Base-by-base conservation (phyloP, 2,113 vertebrate genomes). In the Centropus bengalensis region DNA sequence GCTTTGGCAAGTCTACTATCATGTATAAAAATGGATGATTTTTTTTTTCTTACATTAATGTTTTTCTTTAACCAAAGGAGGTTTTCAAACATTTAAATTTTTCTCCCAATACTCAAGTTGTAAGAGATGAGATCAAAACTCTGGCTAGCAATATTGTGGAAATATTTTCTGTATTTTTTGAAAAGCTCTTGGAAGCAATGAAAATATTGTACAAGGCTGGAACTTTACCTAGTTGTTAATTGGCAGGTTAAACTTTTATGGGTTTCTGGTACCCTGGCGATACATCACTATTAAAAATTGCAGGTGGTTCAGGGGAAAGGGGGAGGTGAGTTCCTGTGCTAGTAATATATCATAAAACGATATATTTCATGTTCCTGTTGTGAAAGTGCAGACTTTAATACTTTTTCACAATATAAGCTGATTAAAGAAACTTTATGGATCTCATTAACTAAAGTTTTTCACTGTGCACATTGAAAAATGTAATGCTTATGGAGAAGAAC, bases 241-340 rank as follows among this genome's bases (percentile, higher is more conserved):
- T 98, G 97, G 97, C 97, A 97, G 97, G 97, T 98, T 98, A 98
- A 98, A 97, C 91, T 98, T 98, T 98, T 98, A 98, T 97, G 95
- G 94, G 97, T 98, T 98, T 98, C 98, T 98, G 97, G 98, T 98
- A 98, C 97, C 98, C 98, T 98, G 97, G 98, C 3, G 93, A 97
- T 98, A 98, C 96, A 97, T 93, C 97, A 97, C 97, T 98, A 98
- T 98, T 98, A 98, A 98, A 98, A 98, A 97, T 98, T 98, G 98
- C 98, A 98, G 98, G 98, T 98, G 98, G 97, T 98, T 98, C 95
- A 97, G 85, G 92, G 89, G 38, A 94, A 91, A 95, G 96, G 97
- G 95, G 97, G 94, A 96, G 95, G 96, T 95, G 93, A 97, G 97
- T 98, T 98, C 96, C 96, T 97, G 93, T 97, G 95, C 95, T 97